A percentile compares a stretch with the other conserved stretches of the same genome.
Conservation (phyloP, 2,797 vertebrate genomes). For the Garrulus glandarius region DNA sequence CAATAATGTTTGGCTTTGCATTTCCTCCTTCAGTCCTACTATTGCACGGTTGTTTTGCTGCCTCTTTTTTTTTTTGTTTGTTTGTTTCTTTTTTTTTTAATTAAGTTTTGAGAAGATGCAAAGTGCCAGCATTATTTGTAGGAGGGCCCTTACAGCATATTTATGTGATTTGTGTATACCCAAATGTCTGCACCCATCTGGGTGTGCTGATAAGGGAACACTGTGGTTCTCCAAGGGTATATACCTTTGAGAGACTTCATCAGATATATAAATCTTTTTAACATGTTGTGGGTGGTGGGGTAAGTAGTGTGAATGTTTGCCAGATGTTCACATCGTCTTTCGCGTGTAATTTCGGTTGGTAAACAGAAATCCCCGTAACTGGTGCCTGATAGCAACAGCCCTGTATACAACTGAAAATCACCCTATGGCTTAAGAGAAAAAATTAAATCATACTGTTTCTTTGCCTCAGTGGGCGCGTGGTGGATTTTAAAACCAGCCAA, state of each 20-base stretch:
- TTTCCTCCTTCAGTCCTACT: background rate
- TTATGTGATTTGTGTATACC: conserved; percentile 26
- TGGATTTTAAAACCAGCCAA: conserved; percentile 18
- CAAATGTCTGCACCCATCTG: conserved; percentile 47
- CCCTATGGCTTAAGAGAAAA: background rate
- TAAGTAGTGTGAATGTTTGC: conserved; percentile 60
- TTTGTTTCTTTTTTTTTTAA: background rate
- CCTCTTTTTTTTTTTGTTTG: background rate
- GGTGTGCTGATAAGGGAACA: conserved; percentile 27
- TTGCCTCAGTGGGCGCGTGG: background rate
- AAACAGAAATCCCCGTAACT: conserved; percentile 64
- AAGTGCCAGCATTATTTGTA: background rate
- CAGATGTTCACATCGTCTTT: conserved; percentile 63
- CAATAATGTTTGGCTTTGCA: background rate
- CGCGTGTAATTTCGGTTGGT: conserved; percentile 62
- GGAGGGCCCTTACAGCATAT: background rate
- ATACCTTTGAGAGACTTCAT: conserved; percentile 56
- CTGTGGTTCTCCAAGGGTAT: background rate
- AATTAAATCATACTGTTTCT: background rate
- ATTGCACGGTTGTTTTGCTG: background rate
- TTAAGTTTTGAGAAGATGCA: background rate
- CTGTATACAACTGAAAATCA: conserved; percentile 44
- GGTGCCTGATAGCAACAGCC: conserved; percentile 44
- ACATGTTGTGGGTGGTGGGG: conserved; percentile 63
- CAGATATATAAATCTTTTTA: conserved; percentile 46